phyloP scores from a whole-genome alignment of 2,113 vertebrate genomes.

The Cyprinus carpio region DNA sequence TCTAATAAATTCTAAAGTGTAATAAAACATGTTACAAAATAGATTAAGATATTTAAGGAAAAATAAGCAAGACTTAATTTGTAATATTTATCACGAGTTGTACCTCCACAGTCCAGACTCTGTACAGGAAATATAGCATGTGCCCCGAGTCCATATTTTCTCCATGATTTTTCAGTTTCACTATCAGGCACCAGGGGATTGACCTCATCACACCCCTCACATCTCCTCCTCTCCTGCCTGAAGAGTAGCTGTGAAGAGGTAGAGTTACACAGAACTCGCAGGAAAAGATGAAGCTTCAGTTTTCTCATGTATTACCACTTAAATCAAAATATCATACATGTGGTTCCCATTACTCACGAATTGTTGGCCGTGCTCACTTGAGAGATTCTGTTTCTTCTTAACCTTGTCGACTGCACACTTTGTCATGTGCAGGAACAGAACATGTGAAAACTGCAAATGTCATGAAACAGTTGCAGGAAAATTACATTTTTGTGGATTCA shows the following conservation, averaged over 20 bases:
- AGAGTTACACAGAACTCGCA: slow-evolving; percentile 44
- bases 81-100: too few species aligned
- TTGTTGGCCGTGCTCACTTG: slow-evolving; percentile 29
- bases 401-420: slow-evolving; percentile 28
- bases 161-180: neutral
- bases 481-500: slow-evolving; percentile 8
- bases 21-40: too few species aligned
- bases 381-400: slow-evolving; percentile 47
- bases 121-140: neutral
- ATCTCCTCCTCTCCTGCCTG: slow-evolving; percentile 8
- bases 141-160: neutral
- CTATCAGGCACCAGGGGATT: neutral
- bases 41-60: too few species aligned
- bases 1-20: too few species aligned
- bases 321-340: slow-evolving; percentile 55
- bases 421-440: slow-evolving; percentile 31
- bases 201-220: slow-evolving; percentile 18
- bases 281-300: slow-evolving; percentile 41
- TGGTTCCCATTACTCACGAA: slow-evolving; percentile 51
- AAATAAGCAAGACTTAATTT: too few species aligned
- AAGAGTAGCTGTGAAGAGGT: neutral
- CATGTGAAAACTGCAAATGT: neutral
- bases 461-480: neutral
- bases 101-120: neutral
- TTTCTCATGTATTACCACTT: slow-evolving; percentile 58